Evolutionary conservation across 2,113 vertebrate species (phyloP), one percentile per base, ranked within the genome.

Genomic region (Xyliphius kryptos): DNA sequence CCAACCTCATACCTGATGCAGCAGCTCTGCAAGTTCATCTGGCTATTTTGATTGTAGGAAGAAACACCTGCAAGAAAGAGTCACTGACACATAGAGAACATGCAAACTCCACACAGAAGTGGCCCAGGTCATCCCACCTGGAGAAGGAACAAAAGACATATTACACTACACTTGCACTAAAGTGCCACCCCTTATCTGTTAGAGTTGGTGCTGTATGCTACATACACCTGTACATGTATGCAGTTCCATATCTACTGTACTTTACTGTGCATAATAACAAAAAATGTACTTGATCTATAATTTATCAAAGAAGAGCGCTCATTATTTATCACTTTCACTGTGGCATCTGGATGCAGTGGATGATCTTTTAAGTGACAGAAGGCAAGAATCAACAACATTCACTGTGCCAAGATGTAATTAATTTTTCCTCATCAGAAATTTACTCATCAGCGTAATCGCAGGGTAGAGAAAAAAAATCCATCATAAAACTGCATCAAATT

Each of bases 341-440:
- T 22, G 13, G 21, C 50, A 52, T 52, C 50, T 52, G 50, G 50
- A 52, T n/a, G 21, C 50, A 52, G n/a, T n/a, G 7, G 20, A 26
- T 26, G 20, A 26, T 52, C 20, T 52, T n/a, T 26, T 26, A 32
- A 32, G 50, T 32, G 22, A 15, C 50, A 53, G 22, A 53, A 9
- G 6, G 21, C 13, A 52, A 53, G 14, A 13, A 15, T 52, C 50
- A 53, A 53, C 20, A 52, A 52, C 50, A 26, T n/a, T 52, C 13
- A 26, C 21, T 52, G 20, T 26, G 50, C 50, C 50, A 52, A 14
- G 3, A 22, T 14, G 20, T 21, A 51, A 51, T 14, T 3, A 14
- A 51, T 22, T 22, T 49, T 22, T 51, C 13, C 12, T 52, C 50
- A 8, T 52, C 7, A n/a, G 26, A 22, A n/a, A n/a, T n/a, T n/a